Base-by-base conservation (phyloP, 2,113 vertebrate genomes). In the Ochotona princeps region DNA sequence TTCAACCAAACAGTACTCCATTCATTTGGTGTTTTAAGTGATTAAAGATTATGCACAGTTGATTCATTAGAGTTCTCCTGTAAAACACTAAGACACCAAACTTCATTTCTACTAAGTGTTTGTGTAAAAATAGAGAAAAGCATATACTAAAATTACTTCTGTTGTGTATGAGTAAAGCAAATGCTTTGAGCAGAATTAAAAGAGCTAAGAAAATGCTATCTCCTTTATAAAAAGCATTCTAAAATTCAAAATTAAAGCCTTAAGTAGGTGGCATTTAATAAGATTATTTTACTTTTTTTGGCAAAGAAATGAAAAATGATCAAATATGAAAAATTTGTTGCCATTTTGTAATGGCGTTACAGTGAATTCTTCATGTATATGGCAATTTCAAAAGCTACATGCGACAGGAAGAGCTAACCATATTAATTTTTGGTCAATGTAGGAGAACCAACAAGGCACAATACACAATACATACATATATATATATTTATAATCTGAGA, bases 361-460 rank as follows among this genome's bases (percentile, higher is more conserved):
- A 82, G 28, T 74, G 60, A 91, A 78, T 72, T 73, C 21, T 21
- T 61, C n/a, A 51, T 79, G 38, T 4, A 91, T 76, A 93, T 54
- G 38, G 38, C 0, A 81, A 30, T 70, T 92, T 78, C 23, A 73
- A 51, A 91, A 78, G 78, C 15, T 87, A 85, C 32, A 44, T 86
- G 38, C 87, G 30, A 76, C 2, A 47, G n/a, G 10, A 10, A 87
- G 4, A 35, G 17, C 49, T 84, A 70, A 49, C 26, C 70, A 38
- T 87, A 28, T 18, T 63, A 38, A 81, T 73, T 65, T 93, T 87
- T 90, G 54, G 72, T 61, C 89, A 72, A 72, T 72, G 81, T 84
- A 85, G 23, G 73, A 84, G 60, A 83, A 75, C 17, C n/a, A 84
- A n/a, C 28, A 87, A 78, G n/a, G 90, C 8, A 72, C 75, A 92